Evolutionary conservation across 1,140 invertebrate species (phyloP), one percentile per base, ranked within the genome.

Genomic region (Rhyacophila brunnea): DNA sequence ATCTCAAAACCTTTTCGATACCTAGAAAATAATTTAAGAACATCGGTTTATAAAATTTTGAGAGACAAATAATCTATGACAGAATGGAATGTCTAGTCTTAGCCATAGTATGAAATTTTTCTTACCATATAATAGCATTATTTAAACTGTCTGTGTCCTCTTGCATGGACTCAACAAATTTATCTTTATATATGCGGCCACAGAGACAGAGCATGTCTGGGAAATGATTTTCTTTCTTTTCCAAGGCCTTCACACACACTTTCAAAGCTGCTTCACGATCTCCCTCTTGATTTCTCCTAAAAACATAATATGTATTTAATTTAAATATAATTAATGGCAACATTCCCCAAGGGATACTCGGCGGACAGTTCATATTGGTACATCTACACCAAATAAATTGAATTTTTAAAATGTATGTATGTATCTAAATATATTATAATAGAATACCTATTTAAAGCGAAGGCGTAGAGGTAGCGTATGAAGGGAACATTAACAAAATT

Each of bases 131-230:
- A 66, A 99, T 99, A 19, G 97, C 96, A 79, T 91, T 89, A 23
- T 91, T 84, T 51, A 99, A 80, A 69, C 93, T 94, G 19, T 91
- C 88, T 68, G 86, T 83, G 72, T 99, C 96, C 1, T 84, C 85
- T 71, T 96, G 96, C 63, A 91, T 85, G 35, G 93, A 96, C 79
- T 98, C 95, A 14, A 98, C 93, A 80, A 99, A 99, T 72, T 92
- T 96, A 76, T 99, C 97, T 77, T 99, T 99, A 73, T 99, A 98
- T 70, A 99, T 99, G 55, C 97, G 84, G 1, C 97, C 97, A 75
- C 96, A 98, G 1, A 99, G 82, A 71, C 98, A 98, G n/a, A 99
- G 74, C 86, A 99, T 96, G 74, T 99, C 98, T 0, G 91, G 91
- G 69, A 95, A 92, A 71, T 92, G 86, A 74, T 96, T 95, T 74